These are phyloP conservation scores for Xiphorhynchus elegans DNA, from an alignment of 2,113 vertebrate species.

Conservation along the genomic window DNA sequence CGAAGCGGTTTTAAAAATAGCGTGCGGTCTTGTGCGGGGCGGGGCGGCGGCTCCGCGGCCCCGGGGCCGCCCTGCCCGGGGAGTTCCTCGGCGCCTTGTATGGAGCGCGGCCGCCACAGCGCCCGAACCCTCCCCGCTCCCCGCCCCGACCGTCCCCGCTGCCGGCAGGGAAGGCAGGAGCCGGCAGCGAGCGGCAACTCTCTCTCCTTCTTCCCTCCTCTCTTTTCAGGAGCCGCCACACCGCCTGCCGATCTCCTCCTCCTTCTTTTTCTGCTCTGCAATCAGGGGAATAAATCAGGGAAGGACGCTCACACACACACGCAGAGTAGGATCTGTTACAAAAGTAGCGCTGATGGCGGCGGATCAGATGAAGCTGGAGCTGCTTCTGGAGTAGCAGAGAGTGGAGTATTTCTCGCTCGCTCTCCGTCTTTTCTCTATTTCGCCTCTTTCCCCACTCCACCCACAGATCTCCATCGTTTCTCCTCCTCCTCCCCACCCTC, in stretches of 20 bases:
- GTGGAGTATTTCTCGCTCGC: neutral
- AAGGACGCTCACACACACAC: neutral
- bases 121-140: neutral
- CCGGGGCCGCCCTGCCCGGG: neutral
- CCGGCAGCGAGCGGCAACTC: conserved; percentile 7
- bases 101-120: conserved; percentile 6
- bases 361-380: conserved; percentile 76
- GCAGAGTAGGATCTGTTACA: conserved; percentile 72
- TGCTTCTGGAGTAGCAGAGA: conserved; percentile 70
- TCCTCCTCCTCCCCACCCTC: conserved; percentile 26
- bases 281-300: conserved; percentile 75
- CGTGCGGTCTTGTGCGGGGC: neutral
- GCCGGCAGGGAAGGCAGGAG: neutral
- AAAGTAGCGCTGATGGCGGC: conserved; percentile 85
- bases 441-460: conserved; percentile 46
- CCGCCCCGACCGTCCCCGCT: conserved; percentile 5
- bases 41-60: neutral
- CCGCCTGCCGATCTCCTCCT: conserved; percentile 18
- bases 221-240: conserved; percentile 9
- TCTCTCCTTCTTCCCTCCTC: neutral
- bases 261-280: conserved; percentile 25
- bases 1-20: conserved; percentile 9
- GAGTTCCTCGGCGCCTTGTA: conserved; percentile 36
- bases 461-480: conserved; percentile 29
- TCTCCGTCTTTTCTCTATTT: neutral